phyloP scores from a whole-genome alignment of 2,113 vertebrate genomes.

The Struthio camelus region DNA sequence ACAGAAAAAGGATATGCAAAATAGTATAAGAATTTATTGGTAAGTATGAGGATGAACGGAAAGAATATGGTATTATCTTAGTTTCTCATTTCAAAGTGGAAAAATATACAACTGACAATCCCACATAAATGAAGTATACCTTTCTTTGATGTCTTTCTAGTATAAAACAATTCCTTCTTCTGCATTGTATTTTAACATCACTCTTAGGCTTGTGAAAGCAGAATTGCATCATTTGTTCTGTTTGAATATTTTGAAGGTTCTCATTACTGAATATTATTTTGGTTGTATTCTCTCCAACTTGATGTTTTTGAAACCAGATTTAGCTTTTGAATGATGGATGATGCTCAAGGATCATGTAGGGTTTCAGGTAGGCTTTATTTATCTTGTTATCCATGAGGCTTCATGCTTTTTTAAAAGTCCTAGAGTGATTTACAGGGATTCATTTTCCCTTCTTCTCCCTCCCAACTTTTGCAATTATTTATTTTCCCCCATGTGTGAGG shows the following conservation, averaged over 20 bases:
- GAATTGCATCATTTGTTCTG: background rate
- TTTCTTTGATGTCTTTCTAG: background rate
- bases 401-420: background rate
- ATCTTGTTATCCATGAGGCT: background rate
- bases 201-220: background rate
- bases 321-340: background rate
- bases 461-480: background rate
- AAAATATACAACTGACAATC: background rate
- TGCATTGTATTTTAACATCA: background rate
- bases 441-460: background rate
- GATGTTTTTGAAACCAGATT: background rate
- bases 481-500: background rate
- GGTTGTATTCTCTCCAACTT: background rate
- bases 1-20: background rate
- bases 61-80: background rate
- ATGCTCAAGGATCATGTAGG: background rate
- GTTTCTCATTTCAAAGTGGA: background rate
- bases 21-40: background rate
- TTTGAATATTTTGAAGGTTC: background rate
- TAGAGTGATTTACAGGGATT: background rate
- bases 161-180: background rate
- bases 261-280: background rate
- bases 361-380: background rate
- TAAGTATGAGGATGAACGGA: background rate
- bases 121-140: background rate